Conservation (phyloP, 2,113 vertebrate genomes). For the Origma solitaria region DNA sequence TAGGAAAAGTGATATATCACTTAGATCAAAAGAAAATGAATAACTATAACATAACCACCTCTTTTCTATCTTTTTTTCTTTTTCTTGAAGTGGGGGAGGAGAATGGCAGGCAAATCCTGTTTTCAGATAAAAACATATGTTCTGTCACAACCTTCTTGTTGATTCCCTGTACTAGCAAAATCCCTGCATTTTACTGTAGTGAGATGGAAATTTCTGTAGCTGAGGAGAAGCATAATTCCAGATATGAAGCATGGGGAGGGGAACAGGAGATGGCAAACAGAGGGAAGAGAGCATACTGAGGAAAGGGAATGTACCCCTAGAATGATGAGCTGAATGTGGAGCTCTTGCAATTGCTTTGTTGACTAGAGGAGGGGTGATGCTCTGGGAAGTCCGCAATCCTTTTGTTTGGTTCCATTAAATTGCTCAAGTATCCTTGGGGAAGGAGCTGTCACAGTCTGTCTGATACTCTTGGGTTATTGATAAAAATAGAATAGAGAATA, state of each 20-base stretch:
- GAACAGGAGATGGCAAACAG: not conserved
- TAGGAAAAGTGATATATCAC: slow-evolving; percentile 62
- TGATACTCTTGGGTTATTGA: slow-evolving; percentile 29
- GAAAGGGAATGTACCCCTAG: not conserved
- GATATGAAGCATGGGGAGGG: not conserved
- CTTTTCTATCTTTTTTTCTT: not conserved
- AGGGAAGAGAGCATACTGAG: not conserved
- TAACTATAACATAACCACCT: slow-evolving; percentile 15
- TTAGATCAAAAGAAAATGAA: slow-evolving; percentile 63
- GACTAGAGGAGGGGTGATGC: not conserved
- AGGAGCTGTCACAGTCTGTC: not conserved
- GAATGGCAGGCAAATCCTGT: not conserved
- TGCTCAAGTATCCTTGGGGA: not conserved
- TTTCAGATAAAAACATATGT: slow-evolving; percentile 2
- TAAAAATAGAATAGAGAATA: slow-evolving; percentile 54
- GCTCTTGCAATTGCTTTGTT: not conserved
- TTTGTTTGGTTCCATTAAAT: not conserved
- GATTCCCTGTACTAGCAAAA: not conserved
- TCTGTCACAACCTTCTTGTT: not conserved
- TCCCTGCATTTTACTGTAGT: not conserved
- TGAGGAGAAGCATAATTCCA: not conserved
- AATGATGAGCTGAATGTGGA: not conserved
- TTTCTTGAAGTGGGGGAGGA: not conserved
- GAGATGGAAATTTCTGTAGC: not conserved
- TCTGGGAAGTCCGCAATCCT: not conserved